Percentiles rank a stretch among this genome's conserved stretches.
These are phyloP conservation scores for Lasioglossum baleicum DNA, from an alignment of 1,140 invertebrate species.

Conservation along the genomic window DNA sequence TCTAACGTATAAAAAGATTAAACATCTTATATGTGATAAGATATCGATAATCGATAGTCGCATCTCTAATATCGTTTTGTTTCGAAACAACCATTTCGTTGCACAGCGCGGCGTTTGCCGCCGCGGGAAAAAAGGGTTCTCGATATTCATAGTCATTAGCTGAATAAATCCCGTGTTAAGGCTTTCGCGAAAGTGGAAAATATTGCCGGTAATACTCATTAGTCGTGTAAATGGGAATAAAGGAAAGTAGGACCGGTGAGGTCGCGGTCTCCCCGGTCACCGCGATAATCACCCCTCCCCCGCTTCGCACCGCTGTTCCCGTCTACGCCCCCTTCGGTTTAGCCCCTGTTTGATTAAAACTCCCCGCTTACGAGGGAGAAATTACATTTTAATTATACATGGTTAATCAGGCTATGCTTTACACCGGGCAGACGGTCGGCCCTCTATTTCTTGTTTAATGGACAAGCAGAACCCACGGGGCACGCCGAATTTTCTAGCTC, in stretches of 20 bases:
- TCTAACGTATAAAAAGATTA: no score
- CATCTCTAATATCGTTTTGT: no score
- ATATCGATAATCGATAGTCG: no score
- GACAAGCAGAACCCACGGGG: slow-evolving; percentile 22
- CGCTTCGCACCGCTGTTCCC: background rate
- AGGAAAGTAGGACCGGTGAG: background rate
- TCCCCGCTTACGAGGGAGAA: slow-evolving; percentile 17
- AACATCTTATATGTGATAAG: no score
- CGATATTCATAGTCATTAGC: no score
- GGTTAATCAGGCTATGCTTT: slow-evolving; percentile 37
- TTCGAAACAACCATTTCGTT: no score
- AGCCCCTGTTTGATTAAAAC: slow-evolving; percentile 44
- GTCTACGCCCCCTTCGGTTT: background rate
- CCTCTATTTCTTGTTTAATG: slow-evolving; percentile 42
- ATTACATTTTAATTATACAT: slow-evolving; percentile 57
- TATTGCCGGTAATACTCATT: background rate
- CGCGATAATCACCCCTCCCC: slow-evolving; percentile 25
- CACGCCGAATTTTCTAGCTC: slow-evolving; percentile 34
- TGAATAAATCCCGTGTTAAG: background rate
- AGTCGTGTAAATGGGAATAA: background rate
- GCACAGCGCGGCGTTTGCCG: no score
- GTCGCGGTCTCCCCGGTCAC: background rate
- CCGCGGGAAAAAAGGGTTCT: no score
- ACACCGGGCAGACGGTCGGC: background rate
- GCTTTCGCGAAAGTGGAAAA: background rate